Base-by-base conservation (phyloP, 1,140 invertebrate species). In the Ectropis grisescens region DNA sequence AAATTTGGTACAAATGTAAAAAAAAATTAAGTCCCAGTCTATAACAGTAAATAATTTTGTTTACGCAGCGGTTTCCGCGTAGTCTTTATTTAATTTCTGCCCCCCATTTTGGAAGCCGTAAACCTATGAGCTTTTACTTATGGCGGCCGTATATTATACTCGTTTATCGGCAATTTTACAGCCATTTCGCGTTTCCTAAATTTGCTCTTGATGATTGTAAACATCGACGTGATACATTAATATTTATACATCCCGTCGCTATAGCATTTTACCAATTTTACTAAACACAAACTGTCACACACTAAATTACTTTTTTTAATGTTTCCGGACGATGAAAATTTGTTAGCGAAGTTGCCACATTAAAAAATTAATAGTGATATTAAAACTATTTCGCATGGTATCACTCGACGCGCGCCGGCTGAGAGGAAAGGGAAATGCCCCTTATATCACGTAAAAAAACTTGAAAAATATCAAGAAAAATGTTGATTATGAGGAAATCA, bases 241-340 rank as follows among this genome's bases (percentile, higher is more conserved):
- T 69, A 74, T 76, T 70, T 71, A 75, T 67, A 69, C 40, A 59
- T 76, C 72, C 74, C 55, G 58, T 50, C 39, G 52, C 45, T 45
- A 49, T 34, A 39, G 37, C 57, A 68, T 71, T 68, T 59, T 47
- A 65, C 58, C 71, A 72, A 80, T 78, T 68, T 71, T 50, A 61
- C 64, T 72, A 66, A 70, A 61, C 50, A 56, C 57, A 55, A 65
- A 65, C 58, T 57, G 31, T 58, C 35, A 28, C 22, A 22, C 25
- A 57, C 54, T 80, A 80, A 75, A 80, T 80, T 68, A 78, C 69
- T n/a, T n/a, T 59, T 56, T 67, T 74, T 80, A 76, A 75, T 78
- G 67, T 75, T 75, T 78, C 75, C 75, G 70, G 70, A 60, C 60
- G 47, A 47, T 48, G 51, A 46, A 57, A 56, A 62, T 57, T 60